Percentiles rank a stretch among this genome's conserved stretches.
phyloP scores from a whole-genome alignment of 2,797 vertebrate genomes.

The Lates japonicus region DNA sequence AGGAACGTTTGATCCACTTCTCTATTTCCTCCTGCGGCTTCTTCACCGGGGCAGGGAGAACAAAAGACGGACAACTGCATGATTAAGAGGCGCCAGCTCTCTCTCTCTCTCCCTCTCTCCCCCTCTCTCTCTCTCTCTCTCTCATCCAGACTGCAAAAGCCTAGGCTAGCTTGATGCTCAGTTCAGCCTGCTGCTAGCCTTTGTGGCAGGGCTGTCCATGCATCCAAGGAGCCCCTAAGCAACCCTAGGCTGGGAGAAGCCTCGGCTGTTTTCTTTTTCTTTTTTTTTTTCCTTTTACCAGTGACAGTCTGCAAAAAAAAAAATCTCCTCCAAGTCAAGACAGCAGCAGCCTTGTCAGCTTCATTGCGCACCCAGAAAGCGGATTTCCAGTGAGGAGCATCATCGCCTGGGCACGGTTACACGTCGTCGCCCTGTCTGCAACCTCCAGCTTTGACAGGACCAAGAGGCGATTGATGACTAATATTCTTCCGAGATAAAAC shows the following conservation, averaged over 20 bases:
- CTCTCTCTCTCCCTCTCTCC: conserved; percentile 8
- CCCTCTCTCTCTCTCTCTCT: conserved; percentile 17
- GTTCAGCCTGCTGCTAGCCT: conserved; percentile 76
- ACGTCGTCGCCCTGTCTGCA: conserved; percentile 72
- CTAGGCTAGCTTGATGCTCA: conserved; percentile 78
- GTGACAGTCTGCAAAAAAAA: conserved; percentile 60
- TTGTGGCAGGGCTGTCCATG: conserved; percentile 79
- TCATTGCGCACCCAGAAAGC: conserved; percentile 67
- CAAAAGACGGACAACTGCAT: conserved; percentile 71
- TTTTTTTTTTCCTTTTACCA: conserved; percentile 1
- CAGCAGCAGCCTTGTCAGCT: conserved; percentile 62
- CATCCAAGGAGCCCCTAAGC: conserved; percentile 76
- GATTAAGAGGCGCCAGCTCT: conserved; percentile 60
- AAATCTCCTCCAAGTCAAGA: conserved; percentile 44
- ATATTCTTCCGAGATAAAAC: conserved; percentile 56
- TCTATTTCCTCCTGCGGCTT: conserved; percentile 56
- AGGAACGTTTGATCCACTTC: conserved; percentile 59
- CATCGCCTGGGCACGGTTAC: conserved; percentile 58
- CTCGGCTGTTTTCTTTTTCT: conserved; percentile 35
- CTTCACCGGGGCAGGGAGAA: conserved; percentile 58
- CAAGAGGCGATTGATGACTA: conserved; percentile 77
- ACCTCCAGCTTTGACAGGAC: conserved; percentile 74
- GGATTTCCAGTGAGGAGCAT: conserved; percentile 67
- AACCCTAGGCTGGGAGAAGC: conserved; percentile 76
- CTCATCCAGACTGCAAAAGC: conserved; percentile 59